Evolutionary conservation across 2,113 vertebrate genomes (phyloP).

Genomic region (Crotalus helleri): DNA sequence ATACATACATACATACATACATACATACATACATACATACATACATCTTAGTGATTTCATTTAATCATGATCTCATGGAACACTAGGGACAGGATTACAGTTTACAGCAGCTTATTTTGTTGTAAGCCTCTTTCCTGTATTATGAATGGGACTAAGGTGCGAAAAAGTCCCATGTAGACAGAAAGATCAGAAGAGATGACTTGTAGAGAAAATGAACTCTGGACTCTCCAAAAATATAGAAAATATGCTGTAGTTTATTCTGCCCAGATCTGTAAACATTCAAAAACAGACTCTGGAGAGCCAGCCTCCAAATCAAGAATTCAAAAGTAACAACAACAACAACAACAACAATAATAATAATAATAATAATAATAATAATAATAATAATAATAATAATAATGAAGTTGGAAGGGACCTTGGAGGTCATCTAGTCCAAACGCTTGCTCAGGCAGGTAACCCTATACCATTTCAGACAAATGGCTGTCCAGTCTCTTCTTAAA

Average conservation of each 20-base stretch:
- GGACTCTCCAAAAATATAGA: neutral
- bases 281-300: neutral
- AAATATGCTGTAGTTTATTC: neutral
- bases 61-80: neutral
- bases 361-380: too few species aligned
- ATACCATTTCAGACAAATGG: too few species aligned
- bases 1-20: too few species aligned
- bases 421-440: too few species aligned
- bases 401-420: too few species aligned
- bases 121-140: neutral
- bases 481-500: too few species aligned
- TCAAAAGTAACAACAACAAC: neutral
- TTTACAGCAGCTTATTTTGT: slow-evolving; percentile 3
- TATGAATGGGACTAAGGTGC: neutral
- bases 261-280: neutral
- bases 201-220: neutral
- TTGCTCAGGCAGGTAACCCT: too few species aligned
- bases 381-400: too few species aligned
- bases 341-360: too few species aligned
- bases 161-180: neutral
- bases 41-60: slow-evolving; percentile 10
- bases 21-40: too few species aligned
- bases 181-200: neutral
- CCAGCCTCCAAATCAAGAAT: neutral
- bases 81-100: neutral